Percentiles rank a stretch among this genome's conserved stretches.
phyloP scores from a whole-genome alignment of 2,113 vertebrate genomes.

The Pachycephala philippinensis region DNA sequence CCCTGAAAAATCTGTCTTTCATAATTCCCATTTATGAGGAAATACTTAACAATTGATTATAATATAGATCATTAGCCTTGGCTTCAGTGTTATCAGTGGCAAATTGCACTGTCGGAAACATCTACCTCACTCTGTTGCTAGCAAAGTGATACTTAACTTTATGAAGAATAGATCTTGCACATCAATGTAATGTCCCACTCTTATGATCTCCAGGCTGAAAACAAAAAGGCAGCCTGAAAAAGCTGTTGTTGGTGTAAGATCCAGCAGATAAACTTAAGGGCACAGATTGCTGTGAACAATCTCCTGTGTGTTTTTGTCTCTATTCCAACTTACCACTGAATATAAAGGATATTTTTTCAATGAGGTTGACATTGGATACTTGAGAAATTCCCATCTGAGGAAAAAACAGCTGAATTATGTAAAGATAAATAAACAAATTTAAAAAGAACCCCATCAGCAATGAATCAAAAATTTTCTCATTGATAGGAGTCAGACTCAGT shows the following conservation, averaged over 20 bases:
- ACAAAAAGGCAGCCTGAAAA: not conserved
- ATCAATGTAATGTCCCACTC: not conserved
- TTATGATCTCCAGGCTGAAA: not conserved
- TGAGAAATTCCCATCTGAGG: not conserved
- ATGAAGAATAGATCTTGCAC: not conserved
- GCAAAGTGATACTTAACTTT: not conserved
- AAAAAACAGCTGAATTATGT: not conserved
- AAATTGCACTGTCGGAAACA: not conserved
- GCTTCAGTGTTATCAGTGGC: not conserved
- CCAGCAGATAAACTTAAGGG: not conserved
- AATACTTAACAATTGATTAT: not conserved
- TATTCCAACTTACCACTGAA: not conserved
- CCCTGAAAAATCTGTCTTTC: not conserved
- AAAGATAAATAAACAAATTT: not conserved
- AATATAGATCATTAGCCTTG: not conserved
- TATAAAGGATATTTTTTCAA: not conserved
- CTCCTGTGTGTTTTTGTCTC: not conserved
- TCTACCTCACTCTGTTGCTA: not conserved
- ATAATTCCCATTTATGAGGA: not conserved
- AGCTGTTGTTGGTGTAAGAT: not conserved
- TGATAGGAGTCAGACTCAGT: not conserved
- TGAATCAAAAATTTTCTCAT: not conserved
- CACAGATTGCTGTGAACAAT: not conserved
- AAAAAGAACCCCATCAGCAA: not conserved
- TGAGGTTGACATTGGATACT: not conserved